Percentiles rank a stretch among this genome's conserved stretches.
phyloP scores from a whole-genome alignment of 2,113 vertebrate species.

The Osmerus mordax region DNA sequence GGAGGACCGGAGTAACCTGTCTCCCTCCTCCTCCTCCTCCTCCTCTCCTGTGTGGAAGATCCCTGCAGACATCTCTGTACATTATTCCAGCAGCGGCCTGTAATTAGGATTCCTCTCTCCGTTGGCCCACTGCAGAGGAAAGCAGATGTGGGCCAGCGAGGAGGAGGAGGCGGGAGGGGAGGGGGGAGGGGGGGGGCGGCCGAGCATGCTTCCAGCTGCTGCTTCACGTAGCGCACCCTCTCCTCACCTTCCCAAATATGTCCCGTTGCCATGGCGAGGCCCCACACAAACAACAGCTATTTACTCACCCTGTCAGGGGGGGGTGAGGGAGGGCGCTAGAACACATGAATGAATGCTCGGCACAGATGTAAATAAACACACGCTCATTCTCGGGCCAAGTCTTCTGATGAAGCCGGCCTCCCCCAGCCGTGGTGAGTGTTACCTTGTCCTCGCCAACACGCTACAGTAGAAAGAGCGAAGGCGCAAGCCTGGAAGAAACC shows the following conservation, averaged over 20 bases:
- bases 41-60: constrained; percentile 38
- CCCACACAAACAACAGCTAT: constrained; percentile 60
- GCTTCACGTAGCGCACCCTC: constrained; percentile 40
- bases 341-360: constrained; percentile 3
- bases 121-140: constrained; percentile 61
- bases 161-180: constrained; percentile 47
- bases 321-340: neutral
- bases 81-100: constrained; percentile 65
- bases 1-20: constrained; percentile 19
- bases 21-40: constrained; percentile 43
- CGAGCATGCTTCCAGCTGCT: constrained; percentile 63
- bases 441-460: constrained; percentile 8
- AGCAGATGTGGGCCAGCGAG: constrained; percentile 71
- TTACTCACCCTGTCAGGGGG: constrained; percentile 10
- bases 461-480: constrained; percentile 8
- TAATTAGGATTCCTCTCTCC: constrained; percentile 74
- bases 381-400: constrained; percentile 7
- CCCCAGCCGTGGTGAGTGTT: constrained; percentile 15
- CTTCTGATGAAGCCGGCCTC: constrained; percentile 23
- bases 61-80: constrained; percentile 62
- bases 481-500: neutral
- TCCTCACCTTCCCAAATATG: constrained; percentile 46
- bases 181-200: constrained; percentile 21
- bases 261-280: constrained; percentile 58
- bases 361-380: neutral